Evolutionary conservation across 2,113 vertebrate species (phyloP), one percentile per base, ranked within the genome.

Genomic region (Cochlearius cochlearius): DNA sequence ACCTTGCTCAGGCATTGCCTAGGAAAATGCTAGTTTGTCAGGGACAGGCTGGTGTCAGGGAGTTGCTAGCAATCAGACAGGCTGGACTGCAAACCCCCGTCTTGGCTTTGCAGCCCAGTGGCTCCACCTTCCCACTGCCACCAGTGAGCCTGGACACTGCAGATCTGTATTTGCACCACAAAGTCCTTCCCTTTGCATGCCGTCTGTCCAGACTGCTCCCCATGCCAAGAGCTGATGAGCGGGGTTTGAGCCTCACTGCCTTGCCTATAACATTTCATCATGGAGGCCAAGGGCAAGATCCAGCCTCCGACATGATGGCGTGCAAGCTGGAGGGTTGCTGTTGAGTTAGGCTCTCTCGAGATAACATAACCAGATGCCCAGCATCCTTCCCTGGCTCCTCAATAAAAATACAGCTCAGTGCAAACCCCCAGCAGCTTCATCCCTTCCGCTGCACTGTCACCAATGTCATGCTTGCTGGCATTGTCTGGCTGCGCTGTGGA

Each of bases 231-330:
- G 34, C 84, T 47, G 63, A 15, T 19, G 56, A 41, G 41, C 41
- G 8, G 15, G 41, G 26, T 27, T 25, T 21, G 10, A 76, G 25
- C 59, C 64, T 67, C 16, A 1, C 36, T 52, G 69, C 59, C 30
- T 36, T 15, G 25, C 15, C 4, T 1, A 2, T 6, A 52, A 8
- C 2, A 0, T 38, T 26, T 64, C 34, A 21, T 26, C 62, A 29
- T 23, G 3, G 18, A 76, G 62, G 26, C 52, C 53, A 19, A n/a
- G 38, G 68, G 36, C 80, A 64, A 62, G n/a, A 67, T 19, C 81
- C 29, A 20, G 17, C 8, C 41, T 62, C 45, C 23, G 10, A 10
- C 13, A 4, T 3, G 38, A 22, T 6, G 15, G 36, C 0, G 4
- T 4, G 25, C 15, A 22, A 29, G 49, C 72, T 86, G 55, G 22